Evolutionary conservation across 2,888 invertebrate species (phyloP).

Genomic region (Drosophila fulvimacula): DNA sequence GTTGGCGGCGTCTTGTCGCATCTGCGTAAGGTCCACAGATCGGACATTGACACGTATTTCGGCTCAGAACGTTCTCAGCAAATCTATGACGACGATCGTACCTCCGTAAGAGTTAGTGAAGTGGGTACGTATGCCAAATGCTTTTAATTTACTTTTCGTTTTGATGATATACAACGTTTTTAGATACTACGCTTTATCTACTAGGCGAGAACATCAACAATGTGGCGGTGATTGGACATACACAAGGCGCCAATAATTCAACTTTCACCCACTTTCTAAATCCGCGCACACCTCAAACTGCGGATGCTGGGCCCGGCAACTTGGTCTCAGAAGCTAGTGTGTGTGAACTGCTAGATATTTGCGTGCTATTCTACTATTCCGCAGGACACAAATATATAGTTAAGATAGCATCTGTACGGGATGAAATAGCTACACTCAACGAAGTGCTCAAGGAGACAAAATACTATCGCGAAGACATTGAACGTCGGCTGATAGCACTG

Average conservation of each 20-base stretch:
- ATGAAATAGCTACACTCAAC: conserved; percentile 84
- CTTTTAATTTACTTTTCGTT: neutral
- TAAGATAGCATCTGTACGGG: conserved; percentile 83
- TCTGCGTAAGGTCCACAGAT: conserved; percentile 82
- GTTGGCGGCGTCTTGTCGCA: conserved; percentile 84
- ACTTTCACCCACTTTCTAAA: conserved; percentile 78
- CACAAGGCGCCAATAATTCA: conserved; percentile 67
- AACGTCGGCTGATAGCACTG: conserved; percentile 77
- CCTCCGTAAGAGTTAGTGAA: conserved; percentile 67
- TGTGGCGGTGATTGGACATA: conserved; percentile 78
- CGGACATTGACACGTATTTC: conserved; percentile 78
- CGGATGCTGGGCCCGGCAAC: conserved; percentile 75
- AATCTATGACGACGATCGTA: conserved; percentile 76
- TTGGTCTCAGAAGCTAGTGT: conserved; percentile 72
- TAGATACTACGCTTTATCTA: conserved; percentile 81
- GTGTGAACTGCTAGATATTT: conserved; percentile 82
- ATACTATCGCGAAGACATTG: conserved; percentile 82
- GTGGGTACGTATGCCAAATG: conserved; percentile 63
- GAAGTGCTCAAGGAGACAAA: conserved; percentile 83
- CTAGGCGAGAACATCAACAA: conserved; percentile 81
- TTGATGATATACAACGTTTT: conserved; percentile 5
- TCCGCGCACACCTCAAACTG: conserved; percentile 55
- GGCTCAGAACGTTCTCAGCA: conserved; percentile 78
- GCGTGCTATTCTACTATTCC: conserved; percentile 83
- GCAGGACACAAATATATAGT: conserved; percentile 85